Evolutionary conservation across 2,113 vertebrate genomes (phyloP).

Genomic region (Corythoichthys haematopterus): DNA sequence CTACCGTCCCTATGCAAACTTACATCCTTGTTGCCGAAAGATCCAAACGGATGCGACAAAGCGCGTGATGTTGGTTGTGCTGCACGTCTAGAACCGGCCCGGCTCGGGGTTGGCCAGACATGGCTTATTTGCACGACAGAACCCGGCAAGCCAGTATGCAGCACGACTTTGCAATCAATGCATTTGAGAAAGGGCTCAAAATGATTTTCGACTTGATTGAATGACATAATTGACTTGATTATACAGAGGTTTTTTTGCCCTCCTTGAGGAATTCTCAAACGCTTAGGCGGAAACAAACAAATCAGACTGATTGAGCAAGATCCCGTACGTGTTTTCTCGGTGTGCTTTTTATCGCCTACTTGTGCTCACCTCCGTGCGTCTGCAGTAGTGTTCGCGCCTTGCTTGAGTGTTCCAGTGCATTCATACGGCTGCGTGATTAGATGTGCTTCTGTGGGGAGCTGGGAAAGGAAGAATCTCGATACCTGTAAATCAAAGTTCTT

Average conservation of each 20-base stretch:
- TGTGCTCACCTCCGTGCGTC: conserved; percentile 58
- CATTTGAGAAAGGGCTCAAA: conserved; percentile 62
- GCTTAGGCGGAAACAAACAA: conserved; percentile 74
- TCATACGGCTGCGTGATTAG: conserved; percentile 62
- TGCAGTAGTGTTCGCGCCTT: conserved; percentile 51
- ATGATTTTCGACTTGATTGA: conserved; percentile 75
- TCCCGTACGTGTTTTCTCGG: conserved; percentile 53
- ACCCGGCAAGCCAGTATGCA: conserved; percentile 53
- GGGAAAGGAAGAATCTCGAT: too few species aligned
- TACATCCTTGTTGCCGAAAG: too few species aligned
- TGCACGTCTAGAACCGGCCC: too few species aligned
- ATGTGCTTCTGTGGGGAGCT: conserved; percentile 14
- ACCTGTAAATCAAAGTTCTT: too few species aligned
- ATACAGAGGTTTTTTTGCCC: conserved; percentile 60
- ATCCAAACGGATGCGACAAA: too few species aligned
- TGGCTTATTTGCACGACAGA: conserved; percentile 59
- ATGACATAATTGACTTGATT: conserved; percentile 79
- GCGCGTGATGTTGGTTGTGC: too few species aligned
- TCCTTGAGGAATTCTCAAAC: conserved; percentile 68
- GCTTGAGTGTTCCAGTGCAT: conserved; percentile 56
- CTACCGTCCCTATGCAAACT: too few species aligned
- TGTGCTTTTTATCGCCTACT: conserved; percentile 59
- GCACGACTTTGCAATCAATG: conserved; percentile 66
- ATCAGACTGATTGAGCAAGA: conserved; percentile 75
- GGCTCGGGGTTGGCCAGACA: neutral